Evolutionary conservation across 2,888 invertebrate species (phyloP).

Genomic region (Sclerodermus sp.): DNA sequence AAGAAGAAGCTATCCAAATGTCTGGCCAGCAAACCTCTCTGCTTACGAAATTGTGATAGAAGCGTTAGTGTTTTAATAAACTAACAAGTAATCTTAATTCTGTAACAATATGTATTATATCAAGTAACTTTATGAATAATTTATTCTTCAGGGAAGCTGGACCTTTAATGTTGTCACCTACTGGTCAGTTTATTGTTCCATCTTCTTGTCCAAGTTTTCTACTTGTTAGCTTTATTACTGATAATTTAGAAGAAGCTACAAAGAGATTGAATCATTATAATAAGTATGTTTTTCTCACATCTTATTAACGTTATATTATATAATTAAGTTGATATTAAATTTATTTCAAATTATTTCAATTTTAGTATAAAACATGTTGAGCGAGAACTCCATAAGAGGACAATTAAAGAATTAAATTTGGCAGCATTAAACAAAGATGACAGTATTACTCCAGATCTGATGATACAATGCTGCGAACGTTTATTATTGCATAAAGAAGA

Average conservation of each 20-base stretch:
- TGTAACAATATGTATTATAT: no score
- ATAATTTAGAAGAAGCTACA: constrained; percentile 75
- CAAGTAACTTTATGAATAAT: neutral
- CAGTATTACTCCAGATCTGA: constrained; percentile 84
- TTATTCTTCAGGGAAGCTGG: constrained; percentile 77
- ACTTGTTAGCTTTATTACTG: constrained; percentile 79
- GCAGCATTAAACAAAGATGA: constrained; percentile 84
- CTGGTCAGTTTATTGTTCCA: constrained; percentile 91
- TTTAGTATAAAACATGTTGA: constrained; percentile 80
- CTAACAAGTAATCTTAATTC: no score
- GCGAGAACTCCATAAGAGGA: constrained; percentile 70
- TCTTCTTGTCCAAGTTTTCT: constrained; percentile 87
- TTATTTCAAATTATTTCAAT: constrained; percentile 26
- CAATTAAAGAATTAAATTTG: constrained; percentile 69
- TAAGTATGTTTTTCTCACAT: constrained; percentile 60
- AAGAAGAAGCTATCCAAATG: constrained; percentile 67
- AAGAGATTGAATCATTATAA: constrained; percentile 73
- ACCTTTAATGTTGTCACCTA: constrained; percentile 89
- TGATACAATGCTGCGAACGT: constrained; percentile 82
- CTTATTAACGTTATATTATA: neutral
- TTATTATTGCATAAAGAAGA: constrained; percentile 63
- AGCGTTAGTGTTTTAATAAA: constrained; percentile 67
- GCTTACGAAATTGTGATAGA: constrained; percentile 85
- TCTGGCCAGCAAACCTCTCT: constrained; percentile 73
- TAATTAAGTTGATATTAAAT: constrained; percentile 1